phyloP scores from a whole-genome alignment of 92 coral and sea anemone species.

The Epizoanthus stellaris region DNA sequence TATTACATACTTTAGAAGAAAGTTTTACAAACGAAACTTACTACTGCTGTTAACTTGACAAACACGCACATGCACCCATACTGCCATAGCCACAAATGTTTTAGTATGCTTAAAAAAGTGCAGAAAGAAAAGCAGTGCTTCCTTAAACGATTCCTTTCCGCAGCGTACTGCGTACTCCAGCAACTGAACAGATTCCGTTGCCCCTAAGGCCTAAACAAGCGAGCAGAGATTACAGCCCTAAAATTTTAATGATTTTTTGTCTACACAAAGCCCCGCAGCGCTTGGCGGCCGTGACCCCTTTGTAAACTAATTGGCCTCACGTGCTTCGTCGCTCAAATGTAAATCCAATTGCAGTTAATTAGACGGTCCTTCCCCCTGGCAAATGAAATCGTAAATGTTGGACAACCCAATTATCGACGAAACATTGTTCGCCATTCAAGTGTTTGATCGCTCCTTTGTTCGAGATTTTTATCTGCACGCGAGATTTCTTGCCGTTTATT shows the following conservation, averaged over 20 bases:
- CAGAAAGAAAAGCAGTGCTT: too few species aligned
- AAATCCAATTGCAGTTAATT: conserved; percentile 41
- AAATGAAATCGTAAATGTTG: neutral
- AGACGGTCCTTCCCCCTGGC: conserved; percentile 34
- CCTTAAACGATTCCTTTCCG: too few species aligned
- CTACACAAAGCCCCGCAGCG: neutral
- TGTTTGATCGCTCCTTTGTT: conserved; percentile 27
- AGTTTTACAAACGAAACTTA: too few species aligned
- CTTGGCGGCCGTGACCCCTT: conserved; percentile 6
- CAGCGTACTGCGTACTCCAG: too few species aligned
- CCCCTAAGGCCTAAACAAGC: too few species aligned
- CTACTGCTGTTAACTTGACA: too few species aligned
- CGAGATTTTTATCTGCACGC: conserved; percentile 16
- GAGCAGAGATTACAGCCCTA: too few species aligned
- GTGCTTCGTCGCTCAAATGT: conserved; percentile 15
- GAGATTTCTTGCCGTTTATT: conserved; percentile 29
- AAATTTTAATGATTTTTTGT: neutral
- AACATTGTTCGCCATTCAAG: conserved; percentile 4
- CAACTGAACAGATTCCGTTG: too few species aligned
- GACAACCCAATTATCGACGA: conserved; percentile 34
- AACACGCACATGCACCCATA: too few species aligned
- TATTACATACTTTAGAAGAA: too few species aligned
- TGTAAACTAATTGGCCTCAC: conserved; percentile 32
- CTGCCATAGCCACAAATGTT: too few species aligned
- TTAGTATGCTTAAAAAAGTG: too few species aligned